Evolutionary conservation across 2,888 invertebrate species (phyloP).

Genomic region (Morinoia aosen): DNA sequence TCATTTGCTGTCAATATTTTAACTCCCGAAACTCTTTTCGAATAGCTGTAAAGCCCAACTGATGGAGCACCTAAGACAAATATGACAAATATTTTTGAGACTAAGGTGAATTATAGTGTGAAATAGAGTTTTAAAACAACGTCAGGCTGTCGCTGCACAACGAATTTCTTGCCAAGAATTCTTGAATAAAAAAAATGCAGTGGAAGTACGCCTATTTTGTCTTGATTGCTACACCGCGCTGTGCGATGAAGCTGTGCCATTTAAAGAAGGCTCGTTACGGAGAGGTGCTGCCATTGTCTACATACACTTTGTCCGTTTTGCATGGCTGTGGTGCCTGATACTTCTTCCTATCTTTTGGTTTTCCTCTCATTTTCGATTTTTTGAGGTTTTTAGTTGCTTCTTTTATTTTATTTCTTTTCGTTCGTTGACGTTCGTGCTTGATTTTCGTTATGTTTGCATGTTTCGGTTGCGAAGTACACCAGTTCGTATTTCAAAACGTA

Average conservation of each 20-base stretch:
- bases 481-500: slow-evolving; percentile 44
- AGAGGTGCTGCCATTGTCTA: background rate
- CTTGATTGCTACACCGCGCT: background rate
- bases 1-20: background rate
- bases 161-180: background rate
- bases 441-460: background rate
- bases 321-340: background rate
- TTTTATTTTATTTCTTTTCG: background rate
- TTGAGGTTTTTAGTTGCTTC: background rate
- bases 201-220: background rate
- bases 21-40: background rate
- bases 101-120: too few relatives aligned
- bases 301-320: background rate
- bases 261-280: background rate
- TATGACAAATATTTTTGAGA: too few relatives aligned
- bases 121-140: too few relatives aligned
- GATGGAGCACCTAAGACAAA: too few relatives aligned
- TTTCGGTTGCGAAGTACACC: slow-evolving; percentile 23
- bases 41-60: background rate
- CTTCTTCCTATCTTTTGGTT: background rate
- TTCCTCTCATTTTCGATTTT: background rate
- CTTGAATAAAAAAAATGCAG: background rate
- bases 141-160: too few relatives aligned
- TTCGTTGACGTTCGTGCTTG: background rate
- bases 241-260: background rate